A percentile compares a stretch with the other conserved stretches of the same genome.
Conservation (phyloP, 1,140 invertebrate genomes). For the Meloidogyne chitwoodi region DNA sequence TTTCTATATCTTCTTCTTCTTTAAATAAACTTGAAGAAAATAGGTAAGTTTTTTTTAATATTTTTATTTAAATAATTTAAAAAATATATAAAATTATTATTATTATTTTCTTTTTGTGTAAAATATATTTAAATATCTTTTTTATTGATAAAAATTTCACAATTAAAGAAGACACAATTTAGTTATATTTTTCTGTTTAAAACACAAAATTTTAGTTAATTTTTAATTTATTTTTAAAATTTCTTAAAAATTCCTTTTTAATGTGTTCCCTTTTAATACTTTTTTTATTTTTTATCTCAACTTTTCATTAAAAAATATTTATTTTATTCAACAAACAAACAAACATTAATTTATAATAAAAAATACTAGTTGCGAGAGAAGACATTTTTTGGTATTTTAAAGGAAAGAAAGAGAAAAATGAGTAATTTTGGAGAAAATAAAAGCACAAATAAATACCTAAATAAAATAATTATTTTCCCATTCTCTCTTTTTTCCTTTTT, state of each 20-base stretch:
- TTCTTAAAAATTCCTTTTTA: no score
- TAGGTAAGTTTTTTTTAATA: neutral
- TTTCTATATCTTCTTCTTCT: neutral
- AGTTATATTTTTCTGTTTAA: no score
- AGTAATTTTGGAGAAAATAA: neutral
- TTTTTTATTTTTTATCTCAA: no score
- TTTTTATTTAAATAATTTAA: no score
- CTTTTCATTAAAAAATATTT: neutral
- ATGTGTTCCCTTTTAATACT: no score
- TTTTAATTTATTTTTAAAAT: no score
- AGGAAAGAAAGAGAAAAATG: neutral
- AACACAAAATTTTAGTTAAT: no score
- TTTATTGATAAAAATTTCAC: no score
- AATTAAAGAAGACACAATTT: no score
- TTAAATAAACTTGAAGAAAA: neutral
- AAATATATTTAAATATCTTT: no score
- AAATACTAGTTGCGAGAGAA: neutral
- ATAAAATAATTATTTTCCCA: neutral
- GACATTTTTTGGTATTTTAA: neutral
- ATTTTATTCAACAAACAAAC: neutral
- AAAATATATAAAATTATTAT: no score
- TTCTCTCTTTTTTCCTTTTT: neutral
- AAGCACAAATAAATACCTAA: neutral
- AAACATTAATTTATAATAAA: neutral
- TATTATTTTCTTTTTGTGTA: no score